Conservation (phyloP, 2,113 vertebrate genomes). For the Notothenia coriiceps region DNA sequence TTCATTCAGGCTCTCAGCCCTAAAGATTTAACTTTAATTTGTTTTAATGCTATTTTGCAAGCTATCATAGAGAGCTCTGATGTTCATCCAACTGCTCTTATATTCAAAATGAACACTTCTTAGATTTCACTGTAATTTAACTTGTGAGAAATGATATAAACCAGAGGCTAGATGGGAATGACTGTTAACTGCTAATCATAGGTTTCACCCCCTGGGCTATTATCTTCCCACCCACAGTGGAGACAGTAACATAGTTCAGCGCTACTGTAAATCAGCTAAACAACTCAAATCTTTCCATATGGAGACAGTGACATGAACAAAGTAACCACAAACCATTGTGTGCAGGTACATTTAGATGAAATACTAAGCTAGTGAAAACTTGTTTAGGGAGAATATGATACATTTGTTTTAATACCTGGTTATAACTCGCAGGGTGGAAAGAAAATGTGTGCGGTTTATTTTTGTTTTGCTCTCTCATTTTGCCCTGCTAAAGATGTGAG, state of each 20-base stretch:
- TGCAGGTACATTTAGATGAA: conserved; percentile 9
- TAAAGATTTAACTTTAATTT: not conserved
- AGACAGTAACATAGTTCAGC: conserved; percentile 55
- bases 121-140: conserved; percentile 68
- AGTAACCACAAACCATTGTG: not conserved
- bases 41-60: not conserved
- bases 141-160: conserved; percentile 56
- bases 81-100: conserved; percentile 24
- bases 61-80: not conserved
- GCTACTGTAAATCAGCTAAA: conserved; percentile 39
- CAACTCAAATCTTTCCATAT: conserved; percentile 36
- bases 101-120: conserved; percentile 47
- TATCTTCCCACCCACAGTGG: conserved; percentile 67
- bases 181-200: conserved; percentile 60
- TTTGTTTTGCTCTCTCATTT: conserved; percentile 39
- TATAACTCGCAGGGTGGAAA: not conserved
- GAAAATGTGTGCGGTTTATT: conserved; percentile 12
- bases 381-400: not conserved
- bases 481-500: conserved; percentile 40
- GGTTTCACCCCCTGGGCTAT: conserved; percentile 59
- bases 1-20: not conserved
- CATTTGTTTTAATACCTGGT: not conserved
- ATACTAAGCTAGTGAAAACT: not conserved
- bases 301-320: conserved; percentile 24
- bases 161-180: conserved; percentile 34